A percentile compares a stretch with the other conserved stretches of the same genome.
Conservation (phyloP, 2,888 invertebrate genomes). For the Cephus spinipes region DNA sequence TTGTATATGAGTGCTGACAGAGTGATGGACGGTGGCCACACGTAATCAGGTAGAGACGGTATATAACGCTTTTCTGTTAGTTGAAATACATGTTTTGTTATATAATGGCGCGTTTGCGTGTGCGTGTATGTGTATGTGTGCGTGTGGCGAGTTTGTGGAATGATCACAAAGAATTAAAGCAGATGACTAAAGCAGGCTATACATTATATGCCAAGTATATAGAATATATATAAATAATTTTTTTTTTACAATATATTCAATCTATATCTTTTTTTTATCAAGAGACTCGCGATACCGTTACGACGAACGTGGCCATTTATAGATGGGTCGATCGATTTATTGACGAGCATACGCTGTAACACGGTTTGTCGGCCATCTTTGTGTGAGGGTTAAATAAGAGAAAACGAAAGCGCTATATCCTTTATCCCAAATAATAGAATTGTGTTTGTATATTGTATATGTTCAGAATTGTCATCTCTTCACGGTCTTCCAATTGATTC, state of each 20-base stretch:
- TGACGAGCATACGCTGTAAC: neutral
- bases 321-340: neutral
- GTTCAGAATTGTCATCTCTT: neutral
- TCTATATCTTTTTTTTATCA: neutral
- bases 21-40: constrained; percentile 25
- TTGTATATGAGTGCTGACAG: constrained; percentile 28
- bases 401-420: neutral
- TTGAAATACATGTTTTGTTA: constrained; percentile 26
- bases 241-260: constrained; percentile 14
- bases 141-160: constrained; percentile 13
- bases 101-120: constrained; percentile 11
- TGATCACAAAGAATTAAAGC: neutral
- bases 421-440: neutral
- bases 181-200: neutral
- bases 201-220: constrained; percentile 21
- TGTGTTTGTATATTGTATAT: neutral
- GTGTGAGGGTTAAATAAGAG: neutral
- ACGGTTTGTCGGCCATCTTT: neutral
- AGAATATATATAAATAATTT: constrained; percentile 15
- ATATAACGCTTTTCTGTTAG: constrained; percentile 43
- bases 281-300: neutral
- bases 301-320: neutral
- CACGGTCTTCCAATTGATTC: neutral
- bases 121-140: constrained; percentile 20
- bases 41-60: constrained; percentile 46